Base-by-base conservation (phyloP, 2,888 invertebrate genomes). In the Iselma pallidipennis region DNA sequence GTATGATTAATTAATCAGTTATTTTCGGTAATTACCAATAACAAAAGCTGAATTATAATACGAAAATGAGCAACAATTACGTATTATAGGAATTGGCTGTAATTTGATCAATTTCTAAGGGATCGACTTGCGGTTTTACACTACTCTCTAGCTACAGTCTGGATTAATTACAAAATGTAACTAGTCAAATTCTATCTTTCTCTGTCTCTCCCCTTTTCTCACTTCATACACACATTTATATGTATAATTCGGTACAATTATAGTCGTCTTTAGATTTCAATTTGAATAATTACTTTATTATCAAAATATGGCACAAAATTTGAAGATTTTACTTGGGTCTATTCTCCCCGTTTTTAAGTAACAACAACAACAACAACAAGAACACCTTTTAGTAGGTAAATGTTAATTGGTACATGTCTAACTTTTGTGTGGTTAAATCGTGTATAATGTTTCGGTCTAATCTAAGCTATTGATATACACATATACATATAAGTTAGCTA, bases 71-170 rank as follows among this genome's bases (percentile, higher is more conserved):
- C 42, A 42, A 42, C 42, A 42, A 42, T 42, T 42, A 9, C 9
- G 21, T 21, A 45, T 45, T 21, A 10, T 10, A 45, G 4, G 19
- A 42, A 45, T 45, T 21, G 45, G 10, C 21, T 19, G 45, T 45
- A 45, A 50, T 50, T 26, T 50, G 26, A 50, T 26, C 10, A 50
- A 45, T 45, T 45, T 45, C 50, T 4, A 50, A 21, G 12, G 45
- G 45, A 21, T 21, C 45, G 45, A 21, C 10, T 10, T 19, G 45
- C 10, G 45, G 16, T 28, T 50, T 16, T n/a, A 26, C 50, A 26
- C 16, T 50, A 12, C 14, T 28, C 50, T 16, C 14, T 26, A 21
- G 4, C 4, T 21, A 9, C 21, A 21, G 16, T 19, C 21, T 10
- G 10, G 45, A 45, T 45, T 45, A 45, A 45, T 45, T 45, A 21